Conservation (phyloP, 92 coral and sea anemone species). For the Epizoanthus stellaris region DNA sequence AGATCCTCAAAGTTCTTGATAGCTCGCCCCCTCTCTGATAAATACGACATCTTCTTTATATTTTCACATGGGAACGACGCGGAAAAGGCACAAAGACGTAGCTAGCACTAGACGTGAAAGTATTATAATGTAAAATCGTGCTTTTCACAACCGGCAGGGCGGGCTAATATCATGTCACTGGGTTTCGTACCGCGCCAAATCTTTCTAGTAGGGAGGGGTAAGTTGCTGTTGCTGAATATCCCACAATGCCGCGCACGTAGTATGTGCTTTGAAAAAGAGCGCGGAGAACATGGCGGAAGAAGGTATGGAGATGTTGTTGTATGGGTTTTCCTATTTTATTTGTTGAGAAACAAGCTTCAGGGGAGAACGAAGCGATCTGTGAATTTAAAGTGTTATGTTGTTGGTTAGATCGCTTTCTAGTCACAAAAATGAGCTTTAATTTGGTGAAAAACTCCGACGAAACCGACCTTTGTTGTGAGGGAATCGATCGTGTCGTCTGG, state of each 20-base stretch:
- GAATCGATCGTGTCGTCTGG: not conserved
- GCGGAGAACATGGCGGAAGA: slow-evolving; percentile 97
- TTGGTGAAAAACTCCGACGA: not conserved
- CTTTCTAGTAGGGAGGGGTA: not conserved
- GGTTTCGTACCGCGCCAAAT: too few species aligned
- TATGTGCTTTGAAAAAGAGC: slow-evolving; percentile 90
- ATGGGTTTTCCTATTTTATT: not conserved
- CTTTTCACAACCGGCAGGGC: too few species aligned
- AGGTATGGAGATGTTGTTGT: slow-evolving; percentile 56
- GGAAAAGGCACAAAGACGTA: not conserved
- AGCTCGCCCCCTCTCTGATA: slow-evolving; percentile 24
- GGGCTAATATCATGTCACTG: too few species aligned
- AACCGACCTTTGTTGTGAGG: not conserved
- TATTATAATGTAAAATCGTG: too few species aligned
- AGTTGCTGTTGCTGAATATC: not conserved
- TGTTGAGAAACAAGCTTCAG: not conserved
- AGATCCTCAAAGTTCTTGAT: not conserved
- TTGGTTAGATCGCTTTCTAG: not conserved
- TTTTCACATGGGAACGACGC: not conserved
- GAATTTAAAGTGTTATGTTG: not conserved
- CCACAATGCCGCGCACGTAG: slow-evolving; percentile 70
- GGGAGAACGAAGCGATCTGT: not conserved
- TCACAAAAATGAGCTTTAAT: not conserved
- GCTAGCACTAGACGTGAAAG: too few species aligned
- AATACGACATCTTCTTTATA: slow-evolving; percentile 7